Evolutionary conservation across 1,140 invertebrate genomes (phyloP).

Genomic region (Drosophila sp.): DNA sequence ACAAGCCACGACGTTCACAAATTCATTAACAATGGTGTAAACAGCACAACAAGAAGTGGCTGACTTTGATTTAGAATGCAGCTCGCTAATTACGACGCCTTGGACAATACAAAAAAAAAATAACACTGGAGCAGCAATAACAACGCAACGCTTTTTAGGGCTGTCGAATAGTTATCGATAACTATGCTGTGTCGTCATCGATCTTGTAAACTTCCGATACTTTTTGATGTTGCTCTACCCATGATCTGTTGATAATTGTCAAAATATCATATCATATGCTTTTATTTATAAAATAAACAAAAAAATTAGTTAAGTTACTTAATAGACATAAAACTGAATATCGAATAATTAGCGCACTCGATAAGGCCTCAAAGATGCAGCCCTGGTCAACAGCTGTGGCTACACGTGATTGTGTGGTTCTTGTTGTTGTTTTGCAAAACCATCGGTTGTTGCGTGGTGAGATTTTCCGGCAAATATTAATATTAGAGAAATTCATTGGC

Average conservation of each 20-base stretch:
- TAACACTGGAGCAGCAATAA: conserved; percentile 25
- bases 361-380: neutral
- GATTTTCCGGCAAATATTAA: conserved; percentile 6
- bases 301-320: neutral
- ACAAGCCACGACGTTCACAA: neutral
- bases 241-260: neutral
- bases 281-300: neutral
- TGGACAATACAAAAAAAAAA: conserved; percentile 26
- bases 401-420: conserved; percentile 68
- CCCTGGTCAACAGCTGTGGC: conserved; percentile 49
- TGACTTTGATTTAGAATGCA: conserved; percentile 23
- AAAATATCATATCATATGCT: neutral
- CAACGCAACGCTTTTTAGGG: conserved; percentile 35
- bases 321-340: neutral
- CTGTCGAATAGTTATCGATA: conserved; percentile 19
- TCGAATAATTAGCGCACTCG: conserved; percentile 20
- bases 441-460: conserved; percentile 26
- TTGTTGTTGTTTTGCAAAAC: conserved; percentile 50
- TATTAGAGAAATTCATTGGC: conserved; percentile 2
- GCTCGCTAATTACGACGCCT: conserved; percentile 23
- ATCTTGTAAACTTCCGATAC: neutral
- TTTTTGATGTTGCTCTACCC: neutral
- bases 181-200: neutral
- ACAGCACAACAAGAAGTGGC: neutral
- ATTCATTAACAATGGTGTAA: neutral